Percentiles rank a stretch among this genome's conserved stretches.
Evolutionary conservation across 2,888 invertebrate genomes (phyloP).

Genomic region (Yponomeuta evonymella): DNA sequence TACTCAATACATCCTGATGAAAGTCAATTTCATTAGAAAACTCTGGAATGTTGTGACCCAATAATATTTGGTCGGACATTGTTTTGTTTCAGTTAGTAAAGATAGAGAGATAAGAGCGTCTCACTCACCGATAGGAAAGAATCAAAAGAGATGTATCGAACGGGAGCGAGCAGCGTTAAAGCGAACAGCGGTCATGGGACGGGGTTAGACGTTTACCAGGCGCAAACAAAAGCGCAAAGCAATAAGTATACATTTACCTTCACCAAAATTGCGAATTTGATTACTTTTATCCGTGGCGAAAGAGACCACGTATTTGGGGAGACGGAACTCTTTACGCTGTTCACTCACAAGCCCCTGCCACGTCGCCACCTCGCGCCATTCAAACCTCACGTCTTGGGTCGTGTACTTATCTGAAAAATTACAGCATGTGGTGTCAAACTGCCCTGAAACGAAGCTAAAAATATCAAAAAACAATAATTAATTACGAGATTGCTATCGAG

Average conservation of each 20-base stretch:
- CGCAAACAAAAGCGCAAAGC: constrained; percentile 70
- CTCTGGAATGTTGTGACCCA: neutral
- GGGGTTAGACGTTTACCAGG: constrained; percentile 20
- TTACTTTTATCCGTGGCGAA: constrained; percentile 78
- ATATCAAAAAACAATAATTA: neutral
- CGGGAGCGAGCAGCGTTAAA: constrained; percentile 11
- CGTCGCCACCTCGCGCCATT: constrained; percentile 76
- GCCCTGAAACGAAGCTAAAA: too few species aligned
- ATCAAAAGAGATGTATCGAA: too few species aligned
- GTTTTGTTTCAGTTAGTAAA: too few species aligned
- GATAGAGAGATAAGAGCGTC: too few species aligned
- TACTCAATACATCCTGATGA: neutral
- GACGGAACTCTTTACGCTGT: constrained; percentile 74
- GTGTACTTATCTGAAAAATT: constrained; percentile 75
- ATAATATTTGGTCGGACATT: neutral
- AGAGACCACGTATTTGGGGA: constrained; percentile 79
- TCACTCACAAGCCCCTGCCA: constrained; percentile 68
- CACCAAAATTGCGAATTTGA: constrained; percentile 78
- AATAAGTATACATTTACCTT: constrained; percentile 77
- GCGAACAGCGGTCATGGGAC: neutral
- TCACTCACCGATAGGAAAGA: too few species aligned
- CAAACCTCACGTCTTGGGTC: constrained; percentile 76
- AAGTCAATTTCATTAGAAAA: neutral
- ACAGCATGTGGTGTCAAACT: neutral
- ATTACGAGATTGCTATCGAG: neutral